These are phyloP conservation scores for Pseudotriccus pelzelni DNA, from an alignment of 2,797 vertebrate species.

Conservation along the genomic window DNA sequence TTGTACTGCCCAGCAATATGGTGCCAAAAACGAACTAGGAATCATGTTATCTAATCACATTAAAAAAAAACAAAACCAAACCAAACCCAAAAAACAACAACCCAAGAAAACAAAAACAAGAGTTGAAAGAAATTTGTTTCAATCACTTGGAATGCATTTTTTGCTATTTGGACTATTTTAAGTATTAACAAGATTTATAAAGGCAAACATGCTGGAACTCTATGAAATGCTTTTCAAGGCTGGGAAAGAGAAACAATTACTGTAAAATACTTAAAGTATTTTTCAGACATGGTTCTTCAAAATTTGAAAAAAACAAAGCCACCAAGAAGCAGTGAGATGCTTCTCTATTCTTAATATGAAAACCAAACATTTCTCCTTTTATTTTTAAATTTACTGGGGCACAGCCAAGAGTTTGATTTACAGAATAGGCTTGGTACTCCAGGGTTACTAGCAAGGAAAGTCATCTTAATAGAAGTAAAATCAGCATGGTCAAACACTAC, in stretches of 20 bases:
- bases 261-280: not conserved
- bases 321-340: not conserved
- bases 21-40: not conserved
- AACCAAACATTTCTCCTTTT: not conserved
- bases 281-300: not conserved
- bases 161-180: constrained; percentile 8
- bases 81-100: not conserved
- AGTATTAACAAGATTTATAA: not conserved
- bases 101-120: not conserved
- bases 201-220: not conserved
- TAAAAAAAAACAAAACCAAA: accelerated
- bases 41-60: not conserved
- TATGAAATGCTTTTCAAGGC: not conserved
- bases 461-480: constrained; percentile 30
- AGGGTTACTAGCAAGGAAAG: not conserved
- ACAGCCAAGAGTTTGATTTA: not conserved
- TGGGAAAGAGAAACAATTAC: constrained; percentile 1
- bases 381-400: not conserved
- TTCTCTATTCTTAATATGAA: not conserved
- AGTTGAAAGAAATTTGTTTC: not conserved
- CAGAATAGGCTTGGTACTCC: not conserved
- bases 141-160: not conserved
- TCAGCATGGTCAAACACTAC: not conserved
- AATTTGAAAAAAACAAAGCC: not conserved
- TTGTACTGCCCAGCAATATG: not conserved